phyloP scores from a whole-genome alignment of 2,888 invertebrate genomes.

The Drosophila setosimentum region DNA sequence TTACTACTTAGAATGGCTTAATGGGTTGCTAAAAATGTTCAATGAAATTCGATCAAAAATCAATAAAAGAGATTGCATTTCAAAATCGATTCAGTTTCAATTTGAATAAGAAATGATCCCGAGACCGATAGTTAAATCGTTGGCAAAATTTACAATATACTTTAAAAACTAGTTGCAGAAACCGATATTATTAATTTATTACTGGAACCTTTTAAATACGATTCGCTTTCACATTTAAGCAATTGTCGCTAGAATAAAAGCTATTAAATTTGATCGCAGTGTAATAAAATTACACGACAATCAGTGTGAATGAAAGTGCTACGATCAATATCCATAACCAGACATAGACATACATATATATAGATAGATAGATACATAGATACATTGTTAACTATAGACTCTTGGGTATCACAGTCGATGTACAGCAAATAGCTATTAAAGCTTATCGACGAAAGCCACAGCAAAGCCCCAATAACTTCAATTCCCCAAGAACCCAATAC shows the following conservation, averaged over 20 bases:
- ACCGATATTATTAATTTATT: too few species aligned
- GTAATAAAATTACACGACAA: conserved; percentile 8
- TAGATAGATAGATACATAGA: neutral
- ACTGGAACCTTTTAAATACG: too few species aligned
- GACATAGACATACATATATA: neutral
- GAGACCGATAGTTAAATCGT: too few species aligned
- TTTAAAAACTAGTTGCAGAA: too few species aligned
- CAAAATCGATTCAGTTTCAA: too few species aligned
- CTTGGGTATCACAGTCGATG: conserved; percentile 46
- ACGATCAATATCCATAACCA: conserved; percentile 12
- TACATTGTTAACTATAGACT: conserved; percentile 8
- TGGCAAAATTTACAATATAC: too few species aligned
- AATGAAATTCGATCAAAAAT: too few species aligned
- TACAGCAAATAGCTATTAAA: conserved; percentile 66
- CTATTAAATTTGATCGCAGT: neutral
- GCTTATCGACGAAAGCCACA: conserved; percentile 66
- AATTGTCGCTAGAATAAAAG: neutral
- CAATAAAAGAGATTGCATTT: neutral
- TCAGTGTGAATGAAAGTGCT: conserved; percentile 29
- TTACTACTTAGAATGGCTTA: rapidly evolving
- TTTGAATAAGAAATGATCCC: too few species aligned
- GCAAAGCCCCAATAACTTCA: conserved; percentile 45
- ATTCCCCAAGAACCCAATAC: conserved; percentile 30
- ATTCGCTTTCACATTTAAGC: too few species aligned
- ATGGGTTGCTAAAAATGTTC: neutral